phyloP scores from a whole-genome alignment of 2,888 invertebrate genomes.

The Ptychoptera contaminata region DNA sequence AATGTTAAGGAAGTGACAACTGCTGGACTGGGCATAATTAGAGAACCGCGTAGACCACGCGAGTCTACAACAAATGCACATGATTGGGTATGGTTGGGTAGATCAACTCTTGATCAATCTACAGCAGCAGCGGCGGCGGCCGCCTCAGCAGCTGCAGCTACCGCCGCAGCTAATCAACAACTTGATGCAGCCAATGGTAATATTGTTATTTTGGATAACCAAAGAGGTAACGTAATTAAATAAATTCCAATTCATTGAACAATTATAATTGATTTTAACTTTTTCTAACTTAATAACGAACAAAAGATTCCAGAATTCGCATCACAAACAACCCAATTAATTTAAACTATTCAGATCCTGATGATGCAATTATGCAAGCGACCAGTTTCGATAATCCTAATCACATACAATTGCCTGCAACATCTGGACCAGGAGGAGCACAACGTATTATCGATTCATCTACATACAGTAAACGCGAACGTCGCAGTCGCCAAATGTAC shows the following conservation, averaged over 20 bases:
- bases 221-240: conserved; percentile 11
- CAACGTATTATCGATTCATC: conserved; percentile 39
- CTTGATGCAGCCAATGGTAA: conserved; percentile 13
- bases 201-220: conserved; percentile 12
- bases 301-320: conserved; percentile 38
- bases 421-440: conserved; percentile 29
- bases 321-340: conserved; percentile 66
- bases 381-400: conserved; percentile 62
- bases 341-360: conserved; percentile 50
- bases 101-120: conserved; percentile 47
- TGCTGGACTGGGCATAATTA: conserved; percentile 35
- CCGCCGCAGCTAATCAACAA: neutral
- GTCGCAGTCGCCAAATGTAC: conserved; percentile 27
- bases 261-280: neutral
- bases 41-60: conserved; percentile 43
- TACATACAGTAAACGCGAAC: conserved; percentile 53
- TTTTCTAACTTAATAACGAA: too few relatives aligned
- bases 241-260: neutral
- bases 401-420: conserved; percentile 50
- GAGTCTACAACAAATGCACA: conserved; percentile 82
- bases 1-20: conserved; percentile 25
- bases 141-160: conserved; percentile 7
- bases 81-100: conserved; percentile 93
- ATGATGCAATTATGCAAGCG: conserved; percentile 42
- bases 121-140: conserved; percentile 12